phyloP scores from a whole-genome alignment of 1,140 invertebrate genomes.

The Lucilia sericata region DNA sequence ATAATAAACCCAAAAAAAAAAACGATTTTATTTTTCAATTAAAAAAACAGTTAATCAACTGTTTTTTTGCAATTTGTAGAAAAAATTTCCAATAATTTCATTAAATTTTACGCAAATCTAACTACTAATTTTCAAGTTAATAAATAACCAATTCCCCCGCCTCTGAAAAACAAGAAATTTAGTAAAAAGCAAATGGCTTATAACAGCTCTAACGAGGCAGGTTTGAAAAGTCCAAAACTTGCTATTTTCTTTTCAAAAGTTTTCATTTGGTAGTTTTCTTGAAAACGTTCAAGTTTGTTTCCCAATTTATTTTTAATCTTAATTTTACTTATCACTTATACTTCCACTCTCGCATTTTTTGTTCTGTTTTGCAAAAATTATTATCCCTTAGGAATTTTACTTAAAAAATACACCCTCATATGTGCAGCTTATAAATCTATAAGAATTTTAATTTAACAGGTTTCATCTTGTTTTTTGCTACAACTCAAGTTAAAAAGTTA shows the following conservation, averaged over 20 bases:
- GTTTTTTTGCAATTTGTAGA: background rate
- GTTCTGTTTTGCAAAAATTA: background rate
- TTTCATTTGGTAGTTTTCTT: too few species aligned
- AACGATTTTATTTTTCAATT: constrained; percentile 19
- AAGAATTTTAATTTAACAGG: constrained; percentile 26
- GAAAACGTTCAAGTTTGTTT: too few species aligned
- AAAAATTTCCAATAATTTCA: background rate
- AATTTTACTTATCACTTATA: too few species aligned
- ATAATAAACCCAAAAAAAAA: background rate
- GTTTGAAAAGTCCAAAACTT: too few species aligned
- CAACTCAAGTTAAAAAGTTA: background rate
- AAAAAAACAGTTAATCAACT: background rate
- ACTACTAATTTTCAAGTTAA: background rate
- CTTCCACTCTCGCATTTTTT: background rate
- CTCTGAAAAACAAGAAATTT: background rate
- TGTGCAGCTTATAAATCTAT: constrained; percentile 1
- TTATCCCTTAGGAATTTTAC: background rate
- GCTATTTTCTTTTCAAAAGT: too few species aligned
- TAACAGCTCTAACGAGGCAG: background rate
- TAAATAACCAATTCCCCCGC: background rate
- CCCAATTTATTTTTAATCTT: too few species aligned
- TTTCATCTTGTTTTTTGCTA: background rate
- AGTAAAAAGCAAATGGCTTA: background rate
- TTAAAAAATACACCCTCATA: background rate
- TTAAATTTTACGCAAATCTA: constrained; percentile 13